A percentile compares a stretch with the other conserved stretches of the same genome.
Evolutionary conservation across 2,888 invertebrate species (phyloP).

Genomic region (Hybos culiciformis): DNA sequence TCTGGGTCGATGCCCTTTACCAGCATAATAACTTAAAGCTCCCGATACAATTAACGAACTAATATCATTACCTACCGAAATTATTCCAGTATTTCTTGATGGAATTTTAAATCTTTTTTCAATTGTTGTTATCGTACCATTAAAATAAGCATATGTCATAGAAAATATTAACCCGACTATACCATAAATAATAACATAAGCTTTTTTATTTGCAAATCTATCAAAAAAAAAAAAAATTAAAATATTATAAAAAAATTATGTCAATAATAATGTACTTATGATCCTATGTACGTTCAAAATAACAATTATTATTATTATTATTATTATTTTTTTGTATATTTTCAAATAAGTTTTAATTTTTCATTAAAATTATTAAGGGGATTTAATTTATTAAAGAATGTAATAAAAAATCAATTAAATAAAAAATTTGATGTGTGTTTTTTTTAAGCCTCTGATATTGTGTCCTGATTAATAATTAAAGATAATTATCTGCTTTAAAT

Average conservation of each 20-base stretch:
- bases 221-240: constrained; percentile 4
- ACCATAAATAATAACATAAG: constrained; percentile 46
- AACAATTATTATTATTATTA: too few species aligned
- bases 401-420: too few species aligned
- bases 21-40: constrained; percentile 53
- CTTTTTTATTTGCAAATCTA: constrained; percentile 36
- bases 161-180: constrained; percentile 53
- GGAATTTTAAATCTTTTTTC: constrained; percentile 62
- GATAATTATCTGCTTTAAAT: too few species aligned
- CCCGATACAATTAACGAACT: constrained; percentile 54
- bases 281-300: too few species aligned
- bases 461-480: too few species aligned
- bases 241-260: not conserved
- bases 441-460: too few species aligned
- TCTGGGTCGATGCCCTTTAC: constrained; percentile 54
- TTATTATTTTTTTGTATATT: too few species aligned
- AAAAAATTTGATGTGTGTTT: too few species aligned
- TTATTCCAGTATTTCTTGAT: constrained; percentile 54
- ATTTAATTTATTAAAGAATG: too few species aligned
- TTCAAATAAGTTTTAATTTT: too few species aligned
- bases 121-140: constrained; percentile 58
- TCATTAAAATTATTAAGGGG: too few species aligned
- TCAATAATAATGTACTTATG: too few species aligned
- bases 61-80: constrained; percentile 60
- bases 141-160: constrained; percentile 56